Evolutionary conservation across 2,113 vertebrate species (phyloP).

Genomic region (Chaetodon auriga): DNA sequence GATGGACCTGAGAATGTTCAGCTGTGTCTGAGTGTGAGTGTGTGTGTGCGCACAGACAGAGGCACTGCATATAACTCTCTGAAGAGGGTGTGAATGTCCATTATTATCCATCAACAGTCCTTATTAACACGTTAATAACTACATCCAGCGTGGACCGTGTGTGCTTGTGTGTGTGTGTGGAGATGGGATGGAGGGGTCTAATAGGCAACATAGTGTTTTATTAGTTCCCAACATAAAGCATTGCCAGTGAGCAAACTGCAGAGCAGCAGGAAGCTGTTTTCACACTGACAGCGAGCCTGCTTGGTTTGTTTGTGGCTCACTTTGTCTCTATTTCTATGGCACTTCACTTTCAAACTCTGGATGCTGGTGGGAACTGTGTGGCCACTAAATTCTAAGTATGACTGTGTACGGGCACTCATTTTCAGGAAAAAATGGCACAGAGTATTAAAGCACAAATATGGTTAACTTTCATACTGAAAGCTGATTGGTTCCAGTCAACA

Average conservation of each 20-base stretch:
- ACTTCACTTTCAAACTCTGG: slow-evolving; percentile 19
- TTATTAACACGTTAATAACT: slow-evolving; percentile 33
- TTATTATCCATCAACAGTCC: slow-evolving; percentile 7
- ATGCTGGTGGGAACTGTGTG: not conserved
- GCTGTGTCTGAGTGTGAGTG: slow-evolving; percentile 17
- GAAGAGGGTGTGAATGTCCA: slow-evolving; percentile 1
- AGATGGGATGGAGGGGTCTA: not conserved
- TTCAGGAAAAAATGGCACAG: accelerated
- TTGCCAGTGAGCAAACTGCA: slow-evolving; percentile 23
- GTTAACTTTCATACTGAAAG: not conserved
- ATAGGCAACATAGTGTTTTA: slow-evolving; percentile 7
- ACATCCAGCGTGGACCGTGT: not conserved
- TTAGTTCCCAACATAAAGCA: slow-evolving; percentile 18
- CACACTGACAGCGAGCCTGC: not conserved
- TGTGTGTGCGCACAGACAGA: slow-evolving; percentile 7
- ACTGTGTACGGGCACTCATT: not conserved
- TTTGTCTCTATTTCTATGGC: not conserved
- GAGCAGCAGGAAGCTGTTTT: slow-evolving; percentile 26
- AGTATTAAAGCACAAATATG: not conserved
- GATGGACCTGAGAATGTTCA: slow-evolving; percentile 37
- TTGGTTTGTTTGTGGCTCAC: slow-evolving; percentile 3
- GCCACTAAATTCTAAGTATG: not conserved
- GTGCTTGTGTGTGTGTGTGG: not conserved
- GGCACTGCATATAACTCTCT: not conserved
- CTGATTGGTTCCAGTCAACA: not conserved